Base-by-base conservation (phyloP, 2,888 invertebrate genomes). In the Chironomus tentans region DNA sequence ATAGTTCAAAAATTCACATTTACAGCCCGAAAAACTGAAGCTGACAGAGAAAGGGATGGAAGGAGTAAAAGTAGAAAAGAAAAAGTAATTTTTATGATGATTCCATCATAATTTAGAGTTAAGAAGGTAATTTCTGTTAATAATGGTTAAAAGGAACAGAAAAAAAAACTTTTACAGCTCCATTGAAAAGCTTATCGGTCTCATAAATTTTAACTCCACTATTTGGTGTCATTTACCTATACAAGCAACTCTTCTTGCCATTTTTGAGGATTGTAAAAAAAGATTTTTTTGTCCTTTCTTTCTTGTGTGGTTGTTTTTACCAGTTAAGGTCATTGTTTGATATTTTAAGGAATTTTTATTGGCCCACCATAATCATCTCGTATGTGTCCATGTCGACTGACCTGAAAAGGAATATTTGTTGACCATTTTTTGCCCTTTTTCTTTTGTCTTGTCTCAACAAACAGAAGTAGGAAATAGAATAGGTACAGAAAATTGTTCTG, bases 311-410 rank as follows among this genome's bases (percentile, higher is more conserved):
- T 65, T 21, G 21, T 21, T 65, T 24, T 24, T 65, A 18, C 21
- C 65, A 65, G 65, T 24, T 65, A 65, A 65, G 65, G 65, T 65
- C 65, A 65, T 22, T 65, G 65, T 65, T 65, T 65, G 65, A 65
- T 65, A 65, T 65, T 65, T 65, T 65, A 65, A 24, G 22, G 24
- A 65, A 38, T 65, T 24, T 65, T 65, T 65, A 65, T 65, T 65
- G 65, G 65, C 65, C 56, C 65, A 65, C 65, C 65, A 65, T 65
- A 65, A 65, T 65, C 18, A 65, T 65, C 10, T 38, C 21, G 65
- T 65, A 15, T 56, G 38, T 38, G 38, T 38, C 38, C 7, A n/a
- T 56, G 7, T 56, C 4, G 56, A 56, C n/a, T 65, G 65, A 65
- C 65, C 65, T 65, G 65, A 65, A 65, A 65, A 65, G 62, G 18